These are phyloP conservation scores for Atta texana DNA, from an alignment of 1,140 invertebrate species.

Conservation along the genomic window DNA sequence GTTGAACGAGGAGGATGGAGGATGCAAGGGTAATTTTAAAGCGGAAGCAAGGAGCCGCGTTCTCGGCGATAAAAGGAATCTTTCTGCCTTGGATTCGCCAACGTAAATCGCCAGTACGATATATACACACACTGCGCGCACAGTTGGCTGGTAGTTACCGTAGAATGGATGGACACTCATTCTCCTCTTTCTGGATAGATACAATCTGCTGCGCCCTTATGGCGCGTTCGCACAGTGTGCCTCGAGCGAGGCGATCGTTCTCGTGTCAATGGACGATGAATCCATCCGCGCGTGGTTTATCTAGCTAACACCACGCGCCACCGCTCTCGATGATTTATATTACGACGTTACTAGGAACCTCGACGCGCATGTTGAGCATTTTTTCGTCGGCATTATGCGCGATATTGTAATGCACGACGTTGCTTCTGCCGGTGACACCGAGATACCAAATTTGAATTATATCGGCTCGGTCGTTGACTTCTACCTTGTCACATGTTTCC, in stretches of 20 bases:
- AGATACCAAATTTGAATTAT: slow-evolving; percentile 60
- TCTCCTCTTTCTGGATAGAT: slow-evolving; percentile 26
- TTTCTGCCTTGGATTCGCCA: not conserved
- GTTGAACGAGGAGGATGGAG: not conserved
- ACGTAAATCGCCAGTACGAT: not conserved
- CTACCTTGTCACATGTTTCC: slow-evolving; percentile 45
- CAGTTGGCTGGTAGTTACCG: not conserved
- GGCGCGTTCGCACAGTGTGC: slow-evolving; percentile 53
- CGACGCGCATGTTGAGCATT: slow-evolving; percentile 26
- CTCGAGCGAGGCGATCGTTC: slow-evolving; percentile 54
- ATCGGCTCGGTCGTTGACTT: slow-evolving; percentile 50
- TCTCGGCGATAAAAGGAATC: slow-evolving; percentile 20
- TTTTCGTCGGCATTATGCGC: slow-evolving; percentile 47
- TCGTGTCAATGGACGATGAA: slow-evolving; percentile 72
- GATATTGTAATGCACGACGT: slow-evolving; percentile 56
- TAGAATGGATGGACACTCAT: not conserved
- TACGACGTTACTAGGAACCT: not conserved
- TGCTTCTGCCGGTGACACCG: slow-evolving; percentile 39
- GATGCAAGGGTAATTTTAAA: not conserved
- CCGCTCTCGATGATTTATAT: slow-evolving; percentile 38
- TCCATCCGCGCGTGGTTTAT: slow-evolving; percentile 61
- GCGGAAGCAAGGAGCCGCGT: slow-evolving; percentile 1
- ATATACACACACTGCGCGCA: not conserved
- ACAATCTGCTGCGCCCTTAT: slow-evolving; percentile 49
- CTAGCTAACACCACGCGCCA: slow-evolving; percentile 39